Evolutionary conservation across 2,888 invertebrate species (phyloP).

Genomic region (Coremacera marginata): DNA sequence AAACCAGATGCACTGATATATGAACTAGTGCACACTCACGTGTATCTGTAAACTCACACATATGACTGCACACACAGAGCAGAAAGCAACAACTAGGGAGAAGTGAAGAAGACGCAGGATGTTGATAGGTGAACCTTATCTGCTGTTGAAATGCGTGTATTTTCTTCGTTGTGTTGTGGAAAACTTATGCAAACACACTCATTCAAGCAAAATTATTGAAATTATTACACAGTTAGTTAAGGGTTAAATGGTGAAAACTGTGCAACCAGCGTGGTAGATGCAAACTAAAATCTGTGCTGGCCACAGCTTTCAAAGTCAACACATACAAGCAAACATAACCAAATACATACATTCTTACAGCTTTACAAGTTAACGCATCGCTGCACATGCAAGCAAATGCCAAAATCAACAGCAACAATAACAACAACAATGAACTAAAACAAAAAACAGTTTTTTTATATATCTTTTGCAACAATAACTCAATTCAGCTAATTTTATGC

Average conservation of each 20-base stretch:
- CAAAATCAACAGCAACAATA: background rate
- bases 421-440: background rate
- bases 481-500: constrained; percentile 18
- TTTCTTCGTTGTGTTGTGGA: too few species aligned
- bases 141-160: background rate
- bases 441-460: too few species aligned
- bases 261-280: too few species aligned
- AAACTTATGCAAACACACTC: too few species aligned
- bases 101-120: background rate
- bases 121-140: background rate
- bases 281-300: too few species aligned
- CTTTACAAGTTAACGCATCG: too few species aligned
- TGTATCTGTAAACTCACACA: background rate
- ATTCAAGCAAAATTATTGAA: too few species aligned
- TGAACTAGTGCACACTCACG: background rate
- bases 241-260: too few species aligned
- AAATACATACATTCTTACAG: too few species aligned
- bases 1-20: constrained; percentile 10
- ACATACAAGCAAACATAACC: too few species aligned
- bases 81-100: background rate
- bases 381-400: background rate
- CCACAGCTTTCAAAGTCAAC: too few species aligned
- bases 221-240: too few species aligned
- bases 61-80: background rate
- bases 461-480: background rate